These are phyloP conservation scores for Lonchura striata DNA, from an alignment of 2,113 vertebrate genomes.

Conservation along the genomic window DNA sequence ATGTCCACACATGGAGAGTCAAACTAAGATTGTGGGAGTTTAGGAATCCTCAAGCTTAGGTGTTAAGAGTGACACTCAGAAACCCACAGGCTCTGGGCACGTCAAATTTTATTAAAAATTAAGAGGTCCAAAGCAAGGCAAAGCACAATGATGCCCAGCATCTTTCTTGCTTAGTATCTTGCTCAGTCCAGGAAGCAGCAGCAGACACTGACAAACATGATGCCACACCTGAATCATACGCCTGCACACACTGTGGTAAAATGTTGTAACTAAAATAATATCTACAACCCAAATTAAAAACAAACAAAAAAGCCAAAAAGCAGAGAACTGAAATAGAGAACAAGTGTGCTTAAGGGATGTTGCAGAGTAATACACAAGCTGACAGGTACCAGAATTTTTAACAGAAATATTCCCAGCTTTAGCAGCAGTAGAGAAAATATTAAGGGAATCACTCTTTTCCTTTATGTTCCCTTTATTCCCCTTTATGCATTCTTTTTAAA, in stretches of 20 bases:
- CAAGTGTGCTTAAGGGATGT: not conserved
- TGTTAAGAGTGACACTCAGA: not conserved
- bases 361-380: not conserved
- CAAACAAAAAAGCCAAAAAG: not conserved
- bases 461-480: not conserved
- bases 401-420: not conserved
- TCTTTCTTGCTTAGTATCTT: not conserved
- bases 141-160: not conserved
- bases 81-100: not conserved
- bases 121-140: not conserved
- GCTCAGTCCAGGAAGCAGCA: not conserved
- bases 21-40: not conserved
- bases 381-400: not conserved
- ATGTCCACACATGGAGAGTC: not conserved
- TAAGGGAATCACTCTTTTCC: not conserved
- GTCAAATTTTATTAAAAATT: slow-evolving; percentile 20
- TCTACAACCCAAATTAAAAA: not conserved
- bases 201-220: not conserved
- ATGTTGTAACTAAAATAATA: not conserved
- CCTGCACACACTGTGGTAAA: not conserved
- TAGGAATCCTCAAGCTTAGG: not conserved
- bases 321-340: not conserved
- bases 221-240: not conserved
- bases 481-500: not conserved
- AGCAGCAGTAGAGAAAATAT: not conserved